Evolutionary conservation across 2,113 vertebrate species (phyloP).

Genomic region (Chiloscyllium plagiosum): DNA sequence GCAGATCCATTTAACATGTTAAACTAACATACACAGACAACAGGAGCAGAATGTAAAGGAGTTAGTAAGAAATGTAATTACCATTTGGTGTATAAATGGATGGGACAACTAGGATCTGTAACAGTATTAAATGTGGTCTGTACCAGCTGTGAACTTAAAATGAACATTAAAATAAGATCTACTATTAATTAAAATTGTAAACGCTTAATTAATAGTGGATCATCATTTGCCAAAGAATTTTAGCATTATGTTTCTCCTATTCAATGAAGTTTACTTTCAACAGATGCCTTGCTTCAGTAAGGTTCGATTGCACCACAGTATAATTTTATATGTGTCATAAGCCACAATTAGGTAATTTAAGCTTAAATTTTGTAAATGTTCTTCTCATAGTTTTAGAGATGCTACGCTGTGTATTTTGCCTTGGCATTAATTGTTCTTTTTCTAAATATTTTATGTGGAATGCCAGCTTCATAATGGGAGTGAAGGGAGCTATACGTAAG

Average conservation of each 20-base stretch:
- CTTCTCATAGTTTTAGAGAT: background rate
- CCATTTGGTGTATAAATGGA: background rate
- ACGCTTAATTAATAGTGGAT: constrained; percentile 12
- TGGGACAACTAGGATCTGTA: background rate
- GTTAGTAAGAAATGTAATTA: constrained; percentile 24
- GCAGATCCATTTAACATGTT: background rate
- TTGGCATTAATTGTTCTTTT: constrained; percentile 19
- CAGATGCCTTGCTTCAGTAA: constrained; percentile 7
- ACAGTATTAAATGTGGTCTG: background rate
- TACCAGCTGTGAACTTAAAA: constrained; percentile 26
- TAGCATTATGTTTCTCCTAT: constrained; percentile 12
- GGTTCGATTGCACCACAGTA: background rate
- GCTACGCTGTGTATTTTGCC: background rate
- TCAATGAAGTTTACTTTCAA: constrained; percentile 33
- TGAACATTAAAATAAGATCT: constrained; percentile 27
- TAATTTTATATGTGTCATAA: background rate
- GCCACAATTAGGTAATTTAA: background rate
- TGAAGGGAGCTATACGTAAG: background rate
- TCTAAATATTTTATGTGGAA: background rate
- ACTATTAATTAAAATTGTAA: constrained; percentile 35
- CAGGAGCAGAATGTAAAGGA: background rate
- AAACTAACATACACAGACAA: background rate
- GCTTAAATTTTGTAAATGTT: background rate
- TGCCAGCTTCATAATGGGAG: background rate
- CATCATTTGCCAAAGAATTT: constrained; percentile 19